phyloP scores from a whole-genome alignment of 2,888 invertebrate genomes.

The Leptothorax acervorum region DNA sequence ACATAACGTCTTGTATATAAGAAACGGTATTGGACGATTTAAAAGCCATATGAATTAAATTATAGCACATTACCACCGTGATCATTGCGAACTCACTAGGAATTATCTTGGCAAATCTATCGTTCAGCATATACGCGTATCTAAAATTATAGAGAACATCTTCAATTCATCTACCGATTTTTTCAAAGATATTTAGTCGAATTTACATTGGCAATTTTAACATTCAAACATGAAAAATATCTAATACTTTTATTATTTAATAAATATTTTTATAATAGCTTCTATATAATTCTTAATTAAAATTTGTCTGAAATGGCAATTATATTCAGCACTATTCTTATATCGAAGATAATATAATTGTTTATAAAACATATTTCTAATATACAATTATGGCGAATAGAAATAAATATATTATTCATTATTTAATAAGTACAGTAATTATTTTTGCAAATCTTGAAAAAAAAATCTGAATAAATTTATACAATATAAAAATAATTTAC shows the following conservation, averaged over 20 bases:
- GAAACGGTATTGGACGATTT: not conserved
- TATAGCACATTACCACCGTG: slow-evolving; percentile 25
- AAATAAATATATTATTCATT: slow-evolving; percentile 1
- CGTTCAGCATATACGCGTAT: slow-evolving; percentile 14
- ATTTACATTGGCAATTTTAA: not conserved
- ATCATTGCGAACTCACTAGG: slow-evolving; percentile 31
- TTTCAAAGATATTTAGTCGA: not conserved
- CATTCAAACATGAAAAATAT: not conserved
- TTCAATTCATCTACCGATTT: not conserved
- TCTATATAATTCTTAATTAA: not conserved
- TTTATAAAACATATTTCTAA: not conserved
- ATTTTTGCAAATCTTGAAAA: not conserved
- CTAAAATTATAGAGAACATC: not conserved
- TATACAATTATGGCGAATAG: not conserved
- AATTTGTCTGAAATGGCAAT: not conserved
- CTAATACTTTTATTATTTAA: not conserved
- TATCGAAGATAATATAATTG: not conserved
- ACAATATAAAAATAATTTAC: no score
- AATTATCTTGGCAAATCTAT: slow-evolving; percentile 20
- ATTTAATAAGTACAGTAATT: not conserved
- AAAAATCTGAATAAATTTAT: not conserved
- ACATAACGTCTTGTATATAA: slow-evolving; percentile 16
- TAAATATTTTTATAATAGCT: not conserved
- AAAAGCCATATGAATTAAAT: slow-evolving; percentile 31
- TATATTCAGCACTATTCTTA: not conserved